Evolutionary conservation across 2,113 vertebrate genomes (phyloP).

Genomic region (Terrapene triunguis): DNA sequence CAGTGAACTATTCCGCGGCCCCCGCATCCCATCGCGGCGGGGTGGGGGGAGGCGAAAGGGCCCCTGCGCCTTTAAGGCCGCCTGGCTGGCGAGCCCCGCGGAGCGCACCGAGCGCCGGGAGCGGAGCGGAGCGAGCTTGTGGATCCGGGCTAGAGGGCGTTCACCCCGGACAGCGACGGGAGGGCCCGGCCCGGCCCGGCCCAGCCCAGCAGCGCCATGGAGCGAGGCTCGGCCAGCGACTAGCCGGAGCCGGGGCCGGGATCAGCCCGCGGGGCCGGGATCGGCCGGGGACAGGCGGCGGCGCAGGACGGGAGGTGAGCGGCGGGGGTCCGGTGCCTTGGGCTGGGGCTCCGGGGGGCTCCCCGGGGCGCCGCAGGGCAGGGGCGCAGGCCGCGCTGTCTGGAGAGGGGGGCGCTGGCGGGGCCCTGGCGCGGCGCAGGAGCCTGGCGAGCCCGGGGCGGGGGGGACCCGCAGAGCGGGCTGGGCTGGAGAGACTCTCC

Average conservation of each 20-base stretch:
- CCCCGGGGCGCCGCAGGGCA: not conserved
- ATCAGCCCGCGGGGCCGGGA: not conserved
- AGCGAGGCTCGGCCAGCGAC: slow-evolving; percentile 11
- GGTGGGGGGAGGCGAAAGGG: slow-evolving; percentile 63
- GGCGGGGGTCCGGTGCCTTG: not conserved
- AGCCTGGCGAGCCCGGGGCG: not conserved
- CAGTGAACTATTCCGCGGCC: not conserved
- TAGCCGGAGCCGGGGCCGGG: not conserved
- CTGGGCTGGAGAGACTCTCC: not conserved
- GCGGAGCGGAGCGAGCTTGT: slow-evolving; percentile 75
- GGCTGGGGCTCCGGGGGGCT: not conserved
- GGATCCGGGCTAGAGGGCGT: slow-evolving; percentile 82
- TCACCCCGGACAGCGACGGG: slow-evolving; percentile 74
- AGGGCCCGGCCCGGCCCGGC: slow-evolving; percentile 33
- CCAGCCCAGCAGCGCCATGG: slow-evolving; percentile 22
- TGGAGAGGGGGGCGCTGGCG: not conserved
- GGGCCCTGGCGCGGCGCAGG: not conserved
- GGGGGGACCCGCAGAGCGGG: not conserved
- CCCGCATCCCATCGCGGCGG: not conserved
- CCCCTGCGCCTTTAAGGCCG: slow-evolving; percentile 77
- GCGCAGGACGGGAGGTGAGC: not conserved
- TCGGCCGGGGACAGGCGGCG: not conserved
- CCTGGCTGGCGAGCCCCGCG: not conserved
- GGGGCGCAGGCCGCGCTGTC: not conserved
- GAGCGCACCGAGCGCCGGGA: slow-evolving; percentile 67